Evolutionary conservation across 1,140 invertebrate species (phyloP).

Genomic region (Holcopasites calliopsidis): DNA sequence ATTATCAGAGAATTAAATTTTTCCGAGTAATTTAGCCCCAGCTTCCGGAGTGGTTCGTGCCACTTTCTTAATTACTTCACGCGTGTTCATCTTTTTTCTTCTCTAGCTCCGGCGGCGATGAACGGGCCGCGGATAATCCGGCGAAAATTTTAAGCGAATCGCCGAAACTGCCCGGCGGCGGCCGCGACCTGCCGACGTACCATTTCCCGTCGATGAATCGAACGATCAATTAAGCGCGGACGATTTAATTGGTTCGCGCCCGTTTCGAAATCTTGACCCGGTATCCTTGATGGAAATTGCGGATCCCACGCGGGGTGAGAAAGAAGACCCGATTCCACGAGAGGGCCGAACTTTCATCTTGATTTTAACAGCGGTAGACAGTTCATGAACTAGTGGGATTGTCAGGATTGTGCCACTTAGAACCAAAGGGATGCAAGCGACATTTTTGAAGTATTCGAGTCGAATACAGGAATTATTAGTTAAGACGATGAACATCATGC

Average conservation of each 20-base stretch:
- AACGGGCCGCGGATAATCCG: conserved; percentile 25
- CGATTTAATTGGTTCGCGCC: conserved; percentile 36
- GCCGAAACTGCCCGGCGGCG: conserved; percentile 24
- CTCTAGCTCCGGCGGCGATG: conserved; percentile 10
- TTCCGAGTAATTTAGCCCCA: conserved; percentile 45
- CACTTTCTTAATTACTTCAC: conserved; percentile 47
- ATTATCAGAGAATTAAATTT: conserved; percentile 48
- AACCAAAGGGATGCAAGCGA: too few relatives aligned
- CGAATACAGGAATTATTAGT: too few relatives aligned
- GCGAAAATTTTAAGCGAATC: conserved; percentile 24
- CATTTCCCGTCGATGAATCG: conserved; percentile 8
- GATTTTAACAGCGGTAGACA: too few relatives aligned
- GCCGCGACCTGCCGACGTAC: not conserved
- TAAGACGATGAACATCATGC: too few relatives aligned
- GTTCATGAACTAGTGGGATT: too few relatives aligned
- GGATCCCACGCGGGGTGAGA: not conserved
- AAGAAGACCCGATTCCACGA: not conserved
- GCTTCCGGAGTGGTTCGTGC: conserved; percentile 34
- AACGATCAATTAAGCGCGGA: conserved; percentile 36
- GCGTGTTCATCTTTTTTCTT: too few relatives aligned
- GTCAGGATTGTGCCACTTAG: too few relatives aligned
- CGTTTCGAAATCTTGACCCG: conserved; percentile 21
- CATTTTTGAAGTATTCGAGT: too few relatives aligned
- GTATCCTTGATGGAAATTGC: not conserved
- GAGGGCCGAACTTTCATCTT: not conserved